Base-by-base conservation (phyloP, 2,888 invertebrate genomes). In the Temnothorax ravouxi region DNA sequence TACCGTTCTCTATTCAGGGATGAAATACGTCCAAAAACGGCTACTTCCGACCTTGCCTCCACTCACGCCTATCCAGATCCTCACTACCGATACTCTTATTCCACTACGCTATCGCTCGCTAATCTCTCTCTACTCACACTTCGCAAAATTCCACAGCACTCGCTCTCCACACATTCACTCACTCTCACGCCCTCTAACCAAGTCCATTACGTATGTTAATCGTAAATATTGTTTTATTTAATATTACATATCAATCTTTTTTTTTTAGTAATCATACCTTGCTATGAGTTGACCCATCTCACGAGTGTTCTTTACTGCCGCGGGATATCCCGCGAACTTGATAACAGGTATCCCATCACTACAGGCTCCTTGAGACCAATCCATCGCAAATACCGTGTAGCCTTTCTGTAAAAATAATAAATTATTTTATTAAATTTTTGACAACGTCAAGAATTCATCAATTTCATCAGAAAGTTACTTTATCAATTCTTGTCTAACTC, bases 361-460 rank as follows among this genome's bases (percentile, higher is more conserved):
- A 11, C 88, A 88, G 0, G 88, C 85, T 15, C 47, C 88, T 1
- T 83, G 8, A 13, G 62, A 61, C 88, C 88, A 88, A 34, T 88
- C 80, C 6, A 84, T 0, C 4, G 80, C 76, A 15, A 80, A 61
- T 44, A 86, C 79, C 4, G 21, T 66, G 6, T 25, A 21, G 44
- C 2, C 3, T 15, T 34, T 47, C 79, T 79, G 15, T 38, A 34
- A 79, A 59, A 59, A n/a, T 1, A 29, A 21, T 1, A 29, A 11
- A 4, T 56, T 41, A 25, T 47, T 34, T 75, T 54, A 41, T 62
- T n/a, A n/a, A n/a, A n/a, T n/a, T n/a, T 25, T 34, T 34, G 25
- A 47, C 21, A 15, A 25, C 18, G 0, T 59, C 29, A 59, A 18
- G 18, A 59, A 59, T 59, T 41, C 9, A 41, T 29, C 3, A 18